Base-by-base conservation (phyloP, 2,888 invertebrate species). In the Pyrochroa serraticornis region DNA sequence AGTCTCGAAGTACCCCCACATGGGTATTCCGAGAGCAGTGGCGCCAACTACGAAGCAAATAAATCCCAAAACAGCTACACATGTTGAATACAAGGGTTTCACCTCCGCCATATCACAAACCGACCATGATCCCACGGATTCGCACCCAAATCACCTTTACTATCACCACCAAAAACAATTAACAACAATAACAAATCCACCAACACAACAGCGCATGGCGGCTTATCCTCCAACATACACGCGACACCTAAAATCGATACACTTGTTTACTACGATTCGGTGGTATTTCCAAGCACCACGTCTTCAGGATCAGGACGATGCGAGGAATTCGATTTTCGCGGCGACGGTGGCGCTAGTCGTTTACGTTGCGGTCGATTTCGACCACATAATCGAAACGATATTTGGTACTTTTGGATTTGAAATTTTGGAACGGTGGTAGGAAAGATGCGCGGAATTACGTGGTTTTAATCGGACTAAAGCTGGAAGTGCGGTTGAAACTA, bases 1-100 rank as follows among this genome's bases (percentile, higher is more conserved):
- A 77, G 85, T 89, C 75, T 86, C 86, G 80, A 90, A 94, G 78
- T 92, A 89, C 61, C 93, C 94, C 93, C 94, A 94, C 72, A 90
- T 86, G 43, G 93, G 93, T 72, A 92, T 84, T 64, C 91, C 92
- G 47, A 93, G 88, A 46, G 93, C 91, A 38, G 91, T 88, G 57
- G 92, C 90, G 71, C 92, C 92, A 68, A 93, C 84, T 61, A 90
- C 88, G 76, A 93, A 90, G 76, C 91, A 90, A 67, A 90, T 83
- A 78, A 91, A 90, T 74, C 90, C 91, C 68, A 89, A 81, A 67
- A 85, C 81, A 60, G 88, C 87, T 67, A 88, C 87, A 71, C 84
- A 83, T 79, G 86, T 84, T 67, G 87, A 87, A 82, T 87, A 88
- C 74, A 87, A 81, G 72, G 85, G 85, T 81, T 86, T 87, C 74